Evolutionary conservation across 2,888 invertebrate species (phyloP), one percentile per base, ranked within the genome.

Genomic region (Empis stercorea): DNA sequence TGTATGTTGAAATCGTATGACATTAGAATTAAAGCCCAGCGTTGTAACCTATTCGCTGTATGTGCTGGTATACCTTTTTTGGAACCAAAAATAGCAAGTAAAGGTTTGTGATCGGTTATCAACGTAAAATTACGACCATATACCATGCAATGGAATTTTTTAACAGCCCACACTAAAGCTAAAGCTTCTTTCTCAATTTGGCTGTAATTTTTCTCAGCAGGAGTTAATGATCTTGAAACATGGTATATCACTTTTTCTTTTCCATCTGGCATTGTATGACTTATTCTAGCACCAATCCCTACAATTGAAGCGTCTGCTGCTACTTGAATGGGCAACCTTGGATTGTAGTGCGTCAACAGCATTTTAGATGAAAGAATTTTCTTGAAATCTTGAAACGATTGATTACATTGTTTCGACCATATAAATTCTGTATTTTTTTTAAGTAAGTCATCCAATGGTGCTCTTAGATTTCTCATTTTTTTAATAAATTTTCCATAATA

Each of bases 81-180:
- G 4, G 47, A 45, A 1, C 57, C 56, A 39, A 70, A 62, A 34
- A 71, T 61, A 7, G 55, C 51, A 5, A 55, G 52, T 7, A 71
- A 50, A 2, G 71, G 68, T 48, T 65, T 57, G 48, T 68, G 63
- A 51, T 69, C 68, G 0, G 66, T 69, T 11, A 48, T 47, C 13
- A 55, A 38, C 3, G 40, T 48, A 42, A 54, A 52, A 40, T 52
- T 45, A 3, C 52, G 32, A 32, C 43, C 48, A 41, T 50, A 51
- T 16, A 51, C 9, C 43, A 50, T 49, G 7, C 45, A 30, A 37
- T 51, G 46, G 41, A 54, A 53, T 20, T 49, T n/a, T 16, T 39
- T 48, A 10, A 51, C 52, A 2, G 50, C 54, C 43, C 49, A 55
- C 7, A 54, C 48, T 4, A 55, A 23, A 1, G 45, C 52, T 3